Evolutionary conservation across 2,888 invertebrate species (phyloP).

Genomic region (Pediacus dermestoides): DNA sequence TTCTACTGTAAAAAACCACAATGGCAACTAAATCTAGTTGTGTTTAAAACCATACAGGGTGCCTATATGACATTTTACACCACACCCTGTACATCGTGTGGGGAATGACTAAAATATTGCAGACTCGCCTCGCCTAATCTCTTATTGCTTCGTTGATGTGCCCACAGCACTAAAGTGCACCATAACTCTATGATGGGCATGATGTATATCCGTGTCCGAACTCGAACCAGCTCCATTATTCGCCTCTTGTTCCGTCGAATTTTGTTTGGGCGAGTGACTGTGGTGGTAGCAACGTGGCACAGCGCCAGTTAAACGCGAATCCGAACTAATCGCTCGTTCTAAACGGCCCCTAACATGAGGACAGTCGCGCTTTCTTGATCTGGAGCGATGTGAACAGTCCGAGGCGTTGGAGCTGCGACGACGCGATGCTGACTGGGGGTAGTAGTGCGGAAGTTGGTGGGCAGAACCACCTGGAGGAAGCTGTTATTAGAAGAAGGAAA

Average conservation of each 20-base stretch:
- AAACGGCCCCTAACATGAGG: slow-evolving; percentile 37
- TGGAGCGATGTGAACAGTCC: slow-evolving; percentile 43
- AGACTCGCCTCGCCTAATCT: too few species aligned
- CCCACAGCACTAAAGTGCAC: slow-evolving; percentile 30
- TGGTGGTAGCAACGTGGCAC: slow-evolving; percentile 33
- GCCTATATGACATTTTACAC: too few species aligned
- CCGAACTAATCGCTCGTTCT: slow-evolving; percentile 46
- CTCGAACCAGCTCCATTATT: slow-evolving; percentile 30
- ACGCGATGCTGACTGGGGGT: slow-evolving; percentile 29
- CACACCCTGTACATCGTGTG: too few species aligned
- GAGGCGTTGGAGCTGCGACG: slow-evolving; percentile 50
- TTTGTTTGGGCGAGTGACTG: slow-evolving; percentile 32
- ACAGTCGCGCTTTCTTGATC: slow-evolving; percentile 40
- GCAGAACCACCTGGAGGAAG: slow-evolving; percentile 36
- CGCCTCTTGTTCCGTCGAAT: slow-evolving; percentile 40
- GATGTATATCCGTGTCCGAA: slow-evolving; percentile 43
- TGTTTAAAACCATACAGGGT: too few species aligned
- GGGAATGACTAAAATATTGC: too few species aligned
- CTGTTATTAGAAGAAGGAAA: neutral
- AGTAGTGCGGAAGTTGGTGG: slow-evolving; percentile 37
- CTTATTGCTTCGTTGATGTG: too few species aligned
- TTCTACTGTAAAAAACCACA: too few species aligned
- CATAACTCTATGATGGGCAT: slow-evolving; percentile 28
- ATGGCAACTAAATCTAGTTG: too few species aligned
- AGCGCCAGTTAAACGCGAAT: slow-evolving; percentile 43